Evolutionary conservation across 2,113 vertebrate genomes (phyloP), one percentile per base, ranked within the genome.

Genomic region (Deroptyus accipitrinus): DNA sequence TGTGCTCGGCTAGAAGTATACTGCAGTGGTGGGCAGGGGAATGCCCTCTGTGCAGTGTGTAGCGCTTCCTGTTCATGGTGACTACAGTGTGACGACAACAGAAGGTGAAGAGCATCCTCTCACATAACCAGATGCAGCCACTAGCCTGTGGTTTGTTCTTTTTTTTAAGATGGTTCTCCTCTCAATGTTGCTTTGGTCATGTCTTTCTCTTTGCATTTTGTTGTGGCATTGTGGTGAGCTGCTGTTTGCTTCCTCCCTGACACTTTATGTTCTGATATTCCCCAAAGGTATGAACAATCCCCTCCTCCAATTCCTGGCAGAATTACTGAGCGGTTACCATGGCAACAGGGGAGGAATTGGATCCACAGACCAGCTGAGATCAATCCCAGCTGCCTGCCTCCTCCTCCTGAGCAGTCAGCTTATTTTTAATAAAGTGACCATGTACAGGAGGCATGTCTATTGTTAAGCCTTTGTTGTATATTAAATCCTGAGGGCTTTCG

Each of bases 301-400:
- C 86, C 62, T 78, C 80, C 92, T 90, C 82, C 73, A 12, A 4
- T 30, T 96, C 92, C 86, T 82, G 96, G 93, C 67, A 90, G 98
- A 98, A 98, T 98, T 98, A 97, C 94, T 75, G 85, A 93, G 88
- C 0, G 2, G 94, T 98, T 93, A 10, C 97, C 97, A 97, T 97
- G 97, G 95, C 27, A 77, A 98, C 44, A 30, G 55, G 81, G 94
- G 63, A 75, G 42, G 63, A 87, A 75, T 64, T 74, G 96, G 89
- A 68, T 90, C 82, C 66, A 90, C 94, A 86, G 86, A 74, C 54
- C 74, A 64, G 92, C 92, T 94, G 77, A 68, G 96, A 97, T 97
- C 94, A 76, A 70, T 79, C 92, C 86, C 66, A 89, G 88, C 96
- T 92, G 88, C 94, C 69, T 62, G 55, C 80, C 77, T 94, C 61